Evolutionary conservation across 2,113 vertebrate genomes (phyloP).

Genomic region (Sprattus sprattus): DNA sequence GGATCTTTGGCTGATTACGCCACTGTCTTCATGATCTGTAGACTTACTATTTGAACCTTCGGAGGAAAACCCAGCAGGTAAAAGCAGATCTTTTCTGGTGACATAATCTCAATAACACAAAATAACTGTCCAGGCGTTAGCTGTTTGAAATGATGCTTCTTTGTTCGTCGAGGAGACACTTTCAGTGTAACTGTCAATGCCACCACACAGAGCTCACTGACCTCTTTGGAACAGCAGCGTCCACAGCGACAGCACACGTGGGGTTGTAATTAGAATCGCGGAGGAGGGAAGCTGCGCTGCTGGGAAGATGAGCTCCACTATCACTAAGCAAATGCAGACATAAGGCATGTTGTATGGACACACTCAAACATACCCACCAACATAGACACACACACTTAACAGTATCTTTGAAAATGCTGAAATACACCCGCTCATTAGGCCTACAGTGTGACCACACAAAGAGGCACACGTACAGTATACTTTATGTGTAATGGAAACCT

Average conservation of each 20-base stretch:
- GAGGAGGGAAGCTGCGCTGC: conserved; percentile 52
- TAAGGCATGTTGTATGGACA: background rate
- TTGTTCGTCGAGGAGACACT: no score
- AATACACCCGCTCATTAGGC: conserved; percentile 2
- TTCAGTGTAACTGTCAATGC: background rate
- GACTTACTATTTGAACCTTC: no score
- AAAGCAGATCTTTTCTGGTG: no score
- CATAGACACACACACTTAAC: background rate
- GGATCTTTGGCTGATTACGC: no score
- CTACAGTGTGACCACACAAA: conserved; percentile 20
- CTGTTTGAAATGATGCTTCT: no score
- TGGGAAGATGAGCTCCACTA: conserved; percentile 47
- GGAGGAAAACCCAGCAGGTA: no score
- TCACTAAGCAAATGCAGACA: background rate
- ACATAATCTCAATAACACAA: no score
- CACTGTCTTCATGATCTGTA: no score
- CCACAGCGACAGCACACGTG: conserved; percentile 36
- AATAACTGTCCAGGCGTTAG: no score
- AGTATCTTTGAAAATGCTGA: background rate
- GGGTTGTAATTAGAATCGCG: conserved; percentile 59
- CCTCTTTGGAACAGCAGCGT: conserved; percentile 23
- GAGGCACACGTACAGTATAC: conserved; percentile 15
- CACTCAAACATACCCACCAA: background rate
- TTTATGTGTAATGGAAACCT: no score
- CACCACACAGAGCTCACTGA: background rate